Evolutionary conservation across 2,113 vertebrate genomes (phyloP).

Genomic region (Poeciliopsis retropinna): DNA sequence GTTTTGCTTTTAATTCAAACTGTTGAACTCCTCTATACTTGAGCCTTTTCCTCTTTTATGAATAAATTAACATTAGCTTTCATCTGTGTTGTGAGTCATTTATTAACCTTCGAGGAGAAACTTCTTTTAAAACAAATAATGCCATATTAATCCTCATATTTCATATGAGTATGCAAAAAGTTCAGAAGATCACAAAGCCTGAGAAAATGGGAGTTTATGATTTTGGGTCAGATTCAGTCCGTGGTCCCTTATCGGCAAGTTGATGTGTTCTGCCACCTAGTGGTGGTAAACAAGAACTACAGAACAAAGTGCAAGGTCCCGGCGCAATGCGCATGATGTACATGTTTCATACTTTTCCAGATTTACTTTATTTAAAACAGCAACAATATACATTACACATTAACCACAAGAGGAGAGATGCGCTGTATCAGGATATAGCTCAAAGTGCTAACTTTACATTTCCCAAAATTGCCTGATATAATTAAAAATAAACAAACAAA

Average conservation of each 20-base stretch:
- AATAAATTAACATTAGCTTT: slow-evolving; percentile 58
- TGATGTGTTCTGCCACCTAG: slow-evolving; percentile 55
- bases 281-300: slow-evolving; percentile 10
- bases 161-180: background rate
- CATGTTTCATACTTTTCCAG: background rate
- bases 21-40: slow-evolving; percentile 45
- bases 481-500: no score
- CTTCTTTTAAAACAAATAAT: background rate
- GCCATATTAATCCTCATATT: background rate
- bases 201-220: background rate
- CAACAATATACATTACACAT: no score
- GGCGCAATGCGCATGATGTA: no score
- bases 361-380: background rate
- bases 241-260: background rate
- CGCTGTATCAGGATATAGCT: no score
- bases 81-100: slow-evolving; percentile 24
- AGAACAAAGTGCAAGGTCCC: background rate
- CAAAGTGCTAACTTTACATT: background rate
- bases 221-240: background rate
- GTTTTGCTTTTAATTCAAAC: slow-evolving; percentile 32
- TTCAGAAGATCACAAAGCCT: background rate
- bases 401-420: no score
- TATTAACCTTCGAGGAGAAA: background rate
- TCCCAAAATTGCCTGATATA: no score
- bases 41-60: slow-evolving; percentile 33